Evolutionary conservation across 2,797 vertebrate species (phyloP).

Genomic region (Acrossocheilus fasciatus): DNA sequence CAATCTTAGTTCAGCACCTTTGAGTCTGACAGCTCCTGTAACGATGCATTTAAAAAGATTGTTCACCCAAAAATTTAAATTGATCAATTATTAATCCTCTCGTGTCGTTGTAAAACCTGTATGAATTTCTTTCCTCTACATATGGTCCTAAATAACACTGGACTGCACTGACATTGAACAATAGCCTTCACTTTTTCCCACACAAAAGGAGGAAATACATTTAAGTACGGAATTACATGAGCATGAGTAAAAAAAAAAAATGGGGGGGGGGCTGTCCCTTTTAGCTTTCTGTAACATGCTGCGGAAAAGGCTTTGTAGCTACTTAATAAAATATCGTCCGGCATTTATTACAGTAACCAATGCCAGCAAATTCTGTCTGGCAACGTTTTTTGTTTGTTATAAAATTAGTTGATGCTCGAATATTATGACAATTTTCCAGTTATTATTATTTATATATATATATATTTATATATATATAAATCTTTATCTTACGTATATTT

Average conservation of each 20-base stretch:
- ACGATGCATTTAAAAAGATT: not conserved
- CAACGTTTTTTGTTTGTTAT: not conserved
- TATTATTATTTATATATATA: not conserved
- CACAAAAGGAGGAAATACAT: not conserved
- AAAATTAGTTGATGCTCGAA: not conserved
- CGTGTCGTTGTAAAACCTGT: not conserved
- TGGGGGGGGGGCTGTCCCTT: too few relatives aligned
- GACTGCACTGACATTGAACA: not conserved
- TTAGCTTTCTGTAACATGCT: not conserved
- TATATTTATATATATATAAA: not conserved
- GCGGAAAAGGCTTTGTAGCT: not conserved
- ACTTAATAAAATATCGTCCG: not conserved
- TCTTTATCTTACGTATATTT: not conserved
- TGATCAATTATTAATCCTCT: not conserved
- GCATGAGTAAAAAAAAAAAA: not conserved
- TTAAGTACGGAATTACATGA: not conserved
- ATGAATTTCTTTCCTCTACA: not conserved
- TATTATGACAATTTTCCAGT: not conserved
- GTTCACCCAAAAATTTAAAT: too few relatives aligned
- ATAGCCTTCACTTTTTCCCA: not conserved
- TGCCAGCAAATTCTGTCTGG: not conserved
- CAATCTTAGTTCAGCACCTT: not conserved
- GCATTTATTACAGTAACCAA: not conserved
- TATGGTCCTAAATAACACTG: not conserved
- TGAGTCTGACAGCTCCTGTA: not conserved